Evolutionary conservation across 2,797 vertebrate species (phyloP), one percentile per base, ranked within the genome.

Genomic region (Telmatherina bonti): DNA sequence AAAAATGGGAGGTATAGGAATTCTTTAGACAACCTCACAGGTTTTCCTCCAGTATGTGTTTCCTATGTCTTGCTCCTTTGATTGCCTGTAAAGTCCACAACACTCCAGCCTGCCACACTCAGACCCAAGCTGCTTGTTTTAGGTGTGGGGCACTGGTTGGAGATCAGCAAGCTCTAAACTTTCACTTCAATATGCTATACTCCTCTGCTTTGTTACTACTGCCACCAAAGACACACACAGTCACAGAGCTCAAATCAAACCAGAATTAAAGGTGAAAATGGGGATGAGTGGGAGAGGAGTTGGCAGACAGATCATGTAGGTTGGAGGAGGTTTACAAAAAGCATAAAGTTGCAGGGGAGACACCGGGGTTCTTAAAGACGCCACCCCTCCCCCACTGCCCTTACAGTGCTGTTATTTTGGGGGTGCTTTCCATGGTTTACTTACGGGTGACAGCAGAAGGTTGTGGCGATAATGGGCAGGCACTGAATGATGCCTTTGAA

Each of bases 371-470:
- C 75, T 76, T 80, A 84, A 67, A 73, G 70, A 78, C 60, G 79
- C 62, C 70, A 62, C 65, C 60, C 73, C 53, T 63, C 49, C 38
- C 64, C 67, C 68, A 77, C 83, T 73, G 67, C 74, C 66, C 72
- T 74, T 54, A 81, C 72, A 12, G 71, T 77, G 83, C 78, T 72
- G 67, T 76, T 69, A 75, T 73, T 70, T 22, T 49, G 72, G 77
- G 76, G 59, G 67, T 64, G 71, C 67, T 64, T 65, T 73, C 74
- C 22, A 2, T 66, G 72, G 78, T 85, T 85, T 92, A 94, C 94
- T 93, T 93, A 93, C 91, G 91, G 93, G 91, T 94, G 91, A 91
- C 92, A 94, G 94, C 94, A 93, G 93, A 93, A 88, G 82, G 93
- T 93, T 81, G 91, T 95, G 88, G 90, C 93, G 81, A 93, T 87